Base-by-base conservation (phyloP, 2,113 vertebrate genomes). In the Mormoops blainvillei region DNA sequence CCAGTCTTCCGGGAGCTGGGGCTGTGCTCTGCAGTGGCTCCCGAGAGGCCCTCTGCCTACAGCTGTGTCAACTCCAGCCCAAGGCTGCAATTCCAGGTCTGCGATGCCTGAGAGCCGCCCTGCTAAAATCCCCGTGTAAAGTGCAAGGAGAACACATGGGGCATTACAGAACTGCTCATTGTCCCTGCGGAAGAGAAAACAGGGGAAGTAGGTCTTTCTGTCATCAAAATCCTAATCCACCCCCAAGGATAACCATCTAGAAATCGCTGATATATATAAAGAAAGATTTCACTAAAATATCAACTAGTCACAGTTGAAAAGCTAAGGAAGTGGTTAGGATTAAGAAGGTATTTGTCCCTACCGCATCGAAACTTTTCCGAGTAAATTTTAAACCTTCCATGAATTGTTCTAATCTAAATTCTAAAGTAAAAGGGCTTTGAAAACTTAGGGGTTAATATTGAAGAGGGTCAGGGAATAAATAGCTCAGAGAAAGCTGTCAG, bases 21-120 rank as follows among this genome's bases (percentile, higher is more conserved):
- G 93, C 97, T 97, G 95, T 82, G 77, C 94, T 97, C 97, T 95
- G 96, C 97, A 95, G 96, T 94, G 97, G 92, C 97, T 98, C 96
- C 97, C 89, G 54, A 73, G 98, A 96, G 97, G 77, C 97, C 97
- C 93, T 94, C 94, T 43, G 95, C 95, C 96, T 94, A 96, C 98
- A 98, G 98, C 98, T 98, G 98, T 98, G 98, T 98, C 98, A 98
- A 98, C 98, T 98, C 94, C 91, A 96, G 77, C 92, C 90, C 74
- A 14, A 94, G 74, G 84, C 98, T 94, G 95, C 50, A 28, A 97
- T 98, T 97, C 98, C 95, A 96, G 94, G 83, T 97, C 98, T 96
- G 41, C 26, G 82, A 97, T 63, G 89, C 97, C 95, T 96, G 96
- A 73, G 96, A 97, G 88, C 95, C 22, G 77, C 43, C 89, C 82